A percentile compares a stretch with the other conserved stretches of the same genome.
Evolutionary conservation across 2,113 vertebrate genomes (phyloP).

Genomic region (Siniperca chuatsi): DNA sequence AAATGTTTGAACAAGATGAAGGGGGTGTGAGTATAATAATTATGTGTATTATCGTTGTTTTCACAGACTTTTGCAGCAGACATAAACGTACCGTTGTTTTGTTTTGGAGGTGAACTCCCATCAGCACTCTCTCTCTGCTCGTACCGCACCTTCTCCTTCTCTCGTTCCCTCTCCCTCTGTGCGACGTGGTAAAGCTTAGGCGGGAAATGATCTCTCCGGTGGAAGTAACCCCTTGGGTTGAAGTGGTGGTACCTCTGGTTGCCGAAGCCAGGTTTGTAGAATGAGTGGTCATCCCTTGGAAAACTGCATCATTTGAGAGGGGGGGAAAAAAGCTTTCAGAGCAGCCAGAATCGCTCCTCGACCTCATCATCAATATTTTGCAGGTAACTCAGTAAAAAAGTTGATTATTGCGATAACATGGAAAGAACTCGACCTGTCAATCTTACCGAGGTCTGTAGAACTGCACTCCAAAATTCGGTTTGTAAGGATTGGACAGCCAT

Average conservation of each 20-base stretch:
- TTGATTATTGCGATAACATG: rapidly evolving
- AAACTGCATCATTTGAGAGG: slow-evolving; percentile 47
- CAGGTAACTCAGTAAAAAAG: neutral
- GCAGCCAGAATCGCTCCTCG: neutral
- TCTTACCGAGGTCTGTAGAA: slow-evolving; percentile 66
- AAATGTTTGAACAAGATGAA: neutral
- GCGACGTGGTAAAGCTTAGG: slow-evolving; percentile 39
- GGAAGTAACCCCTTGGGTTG: neutral
- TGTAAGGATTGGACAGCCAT: slow-evolving; percentile 49
- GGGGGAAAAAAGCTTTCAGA: neutral
- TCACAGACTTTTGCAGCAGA: neutral
- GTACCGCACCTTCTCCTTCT: slow-evolving; percentile 26
- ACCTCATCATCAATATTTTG: neutral
- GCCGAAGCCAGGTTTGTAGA: slow-evolving; percentile 58
- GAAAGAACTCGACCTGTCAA: neutral
- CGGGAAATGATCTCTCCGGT: slow-evolving; percentile 20
- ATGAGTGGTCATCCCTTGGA: slow-evolving; percentile 58
- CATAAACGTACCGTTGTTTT: slow-evolving; percentile 41
- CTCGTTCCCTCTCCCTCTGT: slow-evolving; percentile 34
- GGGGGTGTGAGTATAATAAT: neutral
- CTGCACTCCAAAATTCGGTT: slow-evolving; percentile 56
- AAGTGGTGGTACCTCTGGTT: slow-evolving; percentile 54
- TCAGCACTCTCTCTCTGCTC: slow-evolving; percentile 40
- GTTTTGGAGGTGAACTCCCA: slow-evolving; percentile 25
- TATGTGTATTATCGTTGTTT: neutral